Percentiles rank a stretch among this genome's conserved stretches.
These are phyloP conservation scores for Anarrhichthys ocellatus DNA, from an alignment of 2,113 vertebrate genomes.

Conservation along the genomic window DNA sequence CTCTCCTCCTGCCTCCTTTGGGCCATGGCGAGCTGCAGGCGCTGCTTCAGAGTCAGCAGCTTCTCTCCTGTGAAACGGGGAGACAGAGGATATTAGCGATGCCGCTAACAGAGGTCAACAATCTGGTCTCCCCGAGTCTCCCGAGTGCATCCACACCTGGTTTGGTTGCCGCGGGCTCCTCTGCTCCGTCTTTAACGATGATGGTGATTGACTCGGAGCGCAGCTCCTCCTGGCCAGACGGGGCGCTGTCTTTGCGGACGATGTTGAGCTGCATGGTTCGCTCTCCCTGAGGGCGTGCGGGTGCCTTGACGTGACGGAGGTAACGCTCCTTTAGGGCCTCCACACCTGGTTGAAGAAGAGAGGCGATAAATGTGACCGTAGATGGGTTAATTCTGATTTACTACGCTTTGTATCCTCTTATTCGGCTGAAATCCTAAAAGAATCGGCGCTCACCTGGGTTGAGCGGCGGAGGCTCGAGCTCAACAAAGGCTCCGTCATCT, in stretches of 20 bases:
- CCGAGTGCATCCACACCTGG: conserved; percentile 84
- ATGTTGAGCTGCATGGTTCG: conserved; percentile 86
- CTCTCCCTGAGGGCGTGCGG: conserved; percentile 73
- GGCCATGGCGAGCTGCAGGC: conserved; percentile 96
- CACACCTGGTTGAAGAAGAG: conserved; percentile 81
- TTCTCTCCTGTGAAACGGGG: conserved; percentile 87
- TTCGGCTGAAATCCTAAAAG: not conserved
- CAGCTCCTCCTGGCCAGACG: conserved; percentile 90
- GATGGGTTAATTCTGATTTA: not conserved
- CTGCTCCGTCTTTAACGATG: conserved; percentile 84
- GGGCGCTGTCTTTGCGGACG: conserved; percentile 86
- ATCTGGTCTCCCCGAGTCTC: not conserved
- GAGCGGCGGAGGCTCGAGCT: conserved; percentile 86
- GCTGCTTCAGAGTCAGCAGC: conserved; percentile 91
- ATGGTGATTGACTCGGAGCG: conserved; percentile 85
- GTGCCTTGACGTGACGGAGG: conserved; percentile 86
- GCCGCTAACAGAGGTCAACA: not conserved
- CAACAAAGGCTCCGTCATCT: conserved; percentile 88
- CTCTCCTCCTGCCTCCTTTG: conserved; percentile 89
- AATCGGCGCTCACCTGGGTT: conserved; percentile 84
- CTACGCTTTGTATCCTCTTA: not conserved
- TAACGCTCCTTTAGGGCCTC: conserved; percentile 93
- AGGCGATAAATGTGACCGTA: not conserved
- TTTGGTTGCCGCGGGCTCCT: conserved; percentile 80
- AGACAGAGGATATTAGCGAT: not conserved